Evolutionary conservation across 2,888 invertebrate genomes (phyloP), one percentile per base, ranked within the genome.

Genomic region (Hylaea fasciaria): DNA sequence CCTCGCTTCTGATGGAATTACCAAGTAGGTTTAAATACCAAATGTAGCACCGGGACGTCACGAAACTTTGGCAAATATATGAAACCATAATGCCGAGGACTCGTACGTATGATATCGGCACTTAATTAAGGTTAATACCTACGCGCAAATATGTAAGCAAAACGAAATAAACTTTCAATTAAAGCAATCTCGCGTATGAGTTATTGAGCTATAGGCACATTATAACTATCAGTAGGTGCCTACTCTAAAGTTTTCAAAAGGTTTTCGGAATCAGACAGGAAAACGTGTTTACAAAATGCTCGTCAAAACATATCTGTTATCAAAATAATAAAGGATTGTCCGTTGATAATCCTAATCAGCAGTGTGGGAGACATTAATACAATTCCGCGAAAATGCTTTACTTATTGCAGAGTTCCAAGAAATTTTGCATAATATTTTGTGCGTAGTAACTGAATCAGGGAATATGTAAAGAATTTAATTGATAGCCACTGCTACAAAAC

Each of bases 271-370:
- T 0, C 17, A n/a, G 41, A 51, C 46, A 53, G 62, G 53, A 65
- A 64, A n/a, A 44, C 10, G 46, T 70, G 68, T 70, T 69, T 69
- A 72, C 64, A 35, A 64, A 58, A 64, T 57, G 47, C 22, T 57
- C 46, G 66, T 64, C 62, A 68, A 68, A 70, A 71, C 60, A 69
- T 64, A 61, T 29, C 10, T 54, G 60, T 75, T 77, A 76, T 76
- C 77, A 59, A 53, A 68, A 71, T 70, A 75, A 70, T 68, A 64
- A 62, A 65, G 45, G 60, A 69, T 70, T 66, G 65, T 55, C 56
- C 54, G 47, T 65, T 68, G 71, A 76, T 74, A 72, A 71, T 62
- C 46, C 32, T 64, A 68, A 69, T 68, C 65, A 67, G 53, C 40
- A 57, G 29, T 46, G 47, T 67, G 62, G 57, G 67, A 59, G 45